Percentiles rank a stretch among this genome's conserved stretches.
These are phyloP conservation scores for Trididemnum miniatum DNA, from an alignment of 23 tunicate species.

Conservation along the genomic window DNA sequence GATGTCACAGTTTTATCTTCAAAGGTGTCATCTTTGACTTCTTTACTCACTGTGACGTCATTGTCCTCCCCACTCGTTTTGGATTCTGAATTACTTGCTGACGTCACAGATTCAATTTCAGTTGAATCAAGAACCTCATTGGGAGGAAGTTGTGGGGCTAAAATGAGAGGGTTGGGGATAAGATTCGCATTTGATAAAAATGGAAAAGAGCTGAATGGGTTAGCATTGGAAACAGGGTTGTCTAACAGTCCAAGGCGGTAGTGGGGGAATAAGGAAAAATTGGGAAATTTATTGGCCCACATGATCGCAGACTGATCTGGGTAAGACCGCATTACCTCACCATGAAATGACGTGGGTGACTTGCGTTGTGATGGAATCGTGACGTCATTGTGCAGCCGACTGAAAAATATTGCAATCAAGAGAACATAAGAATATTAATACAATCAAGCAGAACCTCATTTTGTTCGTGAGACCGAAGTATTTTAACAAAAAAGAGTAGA, in stretches of 20 bases:
- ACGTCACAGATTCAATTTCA: not conserved
- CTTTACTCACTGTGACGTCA: slow-evolving; percentile 1
- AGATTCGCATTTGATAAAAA: not conserved
- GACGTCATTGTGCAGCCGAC: slow-evolving; percentile 31
- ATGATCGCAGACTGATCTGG: slow-evolving; percentile 13
- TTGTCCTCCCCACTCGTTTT: not conserved
- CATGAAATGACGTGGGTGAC: slow-evolving; percentile 24
- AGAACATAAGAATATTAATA: not conserved
- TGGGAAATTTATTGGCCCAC: slow-evolving; percentile 45
- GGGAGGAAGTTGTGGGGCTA: not conserved
- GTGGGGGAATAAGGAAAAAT: slow-evolving; percentile 31
- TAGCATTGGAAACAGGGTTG: not conserved
- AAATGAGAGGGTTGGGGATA: too few relatives aligned
- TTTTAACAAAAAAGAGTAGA: too few relatives aligned
- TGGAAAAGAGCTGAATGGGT: not conserved
- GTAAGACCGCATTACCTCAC: slow-evolving; percentile 37
- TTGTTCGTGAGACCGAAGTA: not conserved
- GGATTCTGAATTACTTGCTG: not conserved
- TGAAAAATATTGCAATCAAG: not conserved
- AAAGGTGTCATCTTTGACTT: not conserved
- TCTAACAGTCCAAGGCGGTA: not conserved
- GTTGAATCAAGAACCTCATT: not conserved
- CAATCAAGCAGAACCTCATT: not conserved
- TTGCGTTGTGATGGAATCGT: slow-evolving; percentile 13
- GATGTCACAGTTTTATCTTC: not conserved